A percentile compares a stretch with the other conserved stretches of the same genome.
Conservation (phyloP, 2,797 vertebrate species). For the Eidolon dupreanum region DNA sequence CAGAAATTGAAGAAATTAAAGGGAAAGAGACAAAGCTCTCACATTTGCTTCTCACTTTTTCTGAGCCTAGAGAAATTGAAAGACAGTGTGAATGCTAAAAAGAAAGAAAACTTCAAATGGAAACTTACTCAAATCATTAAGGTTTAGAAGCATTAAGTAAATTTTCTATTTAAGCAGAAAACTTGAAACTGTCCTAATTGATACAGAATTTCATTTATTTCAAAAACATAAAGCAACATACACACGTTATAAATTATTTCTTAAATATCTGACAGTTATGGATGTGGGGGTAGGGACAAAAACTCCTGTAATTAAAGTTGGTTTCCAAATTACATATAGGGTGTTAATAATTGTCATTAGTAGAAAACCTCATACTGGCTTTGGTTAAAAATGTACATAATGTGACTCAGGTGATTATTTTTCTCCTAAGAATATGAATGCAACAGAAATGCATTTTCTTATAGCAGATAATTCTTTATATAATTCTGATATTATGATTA, state of each 20-base stretch:
- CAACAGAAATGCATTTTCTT: constrained; percentile 34
- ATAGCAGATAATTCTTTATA: constrained; percentile 25
- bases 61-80: neutral
- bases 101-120: neutral
- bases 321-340: neutral
- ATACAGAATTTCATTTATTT: neutral
- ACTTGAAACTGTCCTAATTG: neutral
- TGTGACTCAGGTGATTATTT: constrained; percentile 25
- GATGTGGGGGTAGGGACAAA: neutral
- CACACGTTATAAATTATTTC: neutral
- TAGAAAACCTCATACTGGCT: neutral
- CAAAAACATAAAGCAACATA: neutral
- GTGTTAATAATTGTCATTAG: neutral
- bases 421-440: neutral
- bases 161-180: neutral
- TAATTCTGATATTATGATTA: constrained; percentile 56
- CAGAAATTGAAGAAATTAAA: neutral
- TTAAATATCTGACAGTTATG: neutral
- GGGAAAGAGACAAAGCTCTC: neutral
- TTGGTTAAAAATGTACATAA: neutral
- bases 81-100: neutral
- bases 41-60: neutral
- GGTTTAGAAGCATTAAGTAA: neutral
- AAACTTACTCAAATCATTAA: neutral
- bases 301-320: neutral